Evolutionary conservation across 1,140 invertebrate species (phyloP).

Genomic region (Cardiocondyla obscurior): DNA sequence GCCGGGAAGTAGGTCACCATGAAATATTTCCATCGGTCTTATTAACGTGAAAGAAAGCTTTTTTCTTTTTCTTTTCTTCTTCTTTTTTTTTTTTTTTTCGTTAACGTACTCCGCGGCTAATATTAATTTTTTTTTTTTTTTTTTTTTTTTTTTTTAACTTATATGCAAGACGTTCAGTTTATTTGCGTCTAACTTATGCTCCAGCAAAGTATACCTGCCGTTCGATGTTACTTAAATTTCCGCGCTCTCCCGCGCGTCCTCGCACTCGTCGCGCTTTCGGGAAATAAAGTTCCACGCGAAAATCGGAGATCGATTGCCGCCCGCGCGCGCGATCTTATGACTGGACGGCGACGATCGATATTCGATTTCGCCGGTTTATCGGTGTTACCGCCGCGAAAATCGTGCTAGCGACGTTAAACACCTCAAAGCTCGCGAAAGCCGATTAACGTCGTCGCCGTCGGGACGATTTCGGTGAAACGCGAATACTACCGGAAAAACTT

Average conservation of each 20-base stretch:
- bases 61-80: too few species aligned
- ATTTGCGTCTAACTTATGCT: neutral
- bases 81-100: too few species aligned
- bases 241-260: neutral
- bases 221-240: neutral
- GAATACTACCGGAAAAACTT: slow-evolving; percentile 52
- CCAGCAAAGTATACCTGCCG: neutral
- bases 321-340: neutral
- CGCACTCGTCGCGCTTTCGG: neutral
- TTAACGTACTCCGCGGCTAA: neutral
- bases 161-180: too few species aligned
- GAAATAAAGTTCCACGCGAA: neutral
- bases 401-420: slow-evolving; percentile 50
- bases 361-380: slow-evolving; percentile 42
- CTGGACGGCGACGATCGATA: neutral
- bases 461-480: slow-evolving; percentile 48
- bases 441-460: slow-evolving; percentile 53
- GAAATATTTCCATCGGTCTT: neutral
- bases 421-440: slow-evolving; percentile 55
- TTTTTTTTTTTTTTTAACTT: too few species aligned
- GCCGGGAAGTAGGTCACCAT: neutral
- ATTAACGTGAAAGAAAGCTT: neutral
- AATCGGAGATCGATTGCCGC: neutral
- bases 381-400: slow-evolving; percentile 37
- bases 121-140: too few species aligned